These are phyloP conservation scores for Pithys albifrons DNA, from an alignment of 2,113 vertebrate genomes.

Conservation along the genomic window DNA sequence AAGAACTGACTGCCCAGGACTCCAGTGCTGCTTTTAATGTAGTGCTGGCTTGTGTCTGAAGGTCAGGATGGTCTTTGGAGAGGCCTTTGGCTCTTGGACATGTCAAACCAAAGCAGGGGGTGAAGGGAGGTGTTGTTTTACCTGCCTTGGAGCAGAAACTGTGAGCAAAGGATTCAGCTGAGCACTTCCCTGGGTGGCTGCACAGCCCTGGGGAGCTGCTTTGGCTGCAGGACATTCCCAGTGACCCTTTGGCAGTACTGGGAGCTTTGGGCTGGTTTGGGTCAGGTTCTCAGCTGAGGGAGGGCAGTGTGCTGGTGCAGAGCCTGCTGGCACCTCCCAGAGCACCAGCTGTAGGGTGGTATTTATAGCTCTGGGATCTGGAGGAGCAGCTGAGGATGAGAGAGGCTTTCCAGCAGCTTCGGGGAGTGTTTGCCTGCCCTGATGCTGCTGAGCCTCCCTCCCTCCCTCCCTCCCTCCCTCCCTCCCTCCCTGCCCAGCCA, in stretches of 20 bases:
- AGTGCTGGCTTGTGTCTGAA: not conserved
- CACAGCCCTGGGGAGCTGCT: fast-evolving
- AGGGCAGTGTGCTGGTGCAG: not conserved
- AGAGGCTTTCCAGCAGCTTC: slow-evolving; percentile 67
- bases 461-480: not conserved
- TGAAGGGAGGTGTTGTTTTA: not conserved
- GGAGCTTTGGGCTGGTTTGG: not conserved
- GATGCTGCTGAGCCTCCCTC: not conserved
- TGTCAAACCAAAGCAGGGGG: not conserved
- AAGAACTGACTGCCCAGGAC: not conserved
- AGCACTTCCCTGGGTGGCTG: not conserved
- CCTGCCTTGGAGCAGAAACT: not conserved
- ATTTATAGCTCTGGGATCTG: slow-evolving; percentile 72
- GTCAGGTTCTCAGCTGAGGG: not conserved
- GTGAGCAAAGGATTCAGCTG: not conserved
- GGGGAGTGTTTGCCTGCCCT: not conserved
- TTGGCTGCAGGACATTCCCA: fast-evolving
- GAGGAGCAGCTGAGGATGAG: slow-evolving; percentile 72
- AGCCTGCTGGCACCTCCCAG: slow-evolving; percentile 33
- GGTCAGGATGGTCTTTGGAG: not conserved
- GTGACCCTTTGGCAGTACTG: fast-evolving
- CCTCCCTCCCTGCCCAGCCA: slow-evolving; percentile 30
- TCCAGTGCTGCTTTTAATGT: not conserved
- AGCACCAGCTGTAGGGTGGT: slow-evolving; percentile 60
- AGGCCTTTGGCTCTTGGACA: not conserved